Evolutionary conservation across 2,113 vertebrate species (phyloP).

Genomic region (Varanus salvator): DNA sequence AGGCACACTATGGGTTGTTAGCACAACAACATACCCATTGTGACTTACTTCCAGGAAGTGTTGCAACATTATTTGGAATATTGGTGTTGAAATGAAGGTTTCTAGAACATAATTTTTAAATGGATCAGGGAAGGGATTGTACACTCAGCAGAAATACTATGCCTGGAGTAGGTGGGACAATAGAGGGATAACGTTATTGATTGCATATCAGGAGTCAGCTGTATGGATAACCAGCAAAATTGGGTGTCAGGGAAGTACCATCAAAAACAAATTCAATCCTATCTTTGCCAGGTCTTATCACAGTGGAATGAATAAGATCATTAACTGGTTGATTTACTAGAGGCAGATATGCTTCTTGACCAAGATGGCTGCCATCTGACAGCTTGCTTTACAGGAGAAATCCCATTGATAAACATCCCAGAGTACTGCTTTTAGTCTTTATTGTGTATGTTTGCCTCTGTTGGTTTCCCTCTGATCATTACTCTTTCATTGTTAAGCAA

Average conservation of each 20-base stretch:
- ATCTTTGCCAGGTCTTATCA: accelerated
- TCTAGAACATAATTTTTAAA: neutral
- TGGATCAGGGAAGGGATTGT: neutral
- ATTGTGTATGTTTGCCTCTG: neutral
- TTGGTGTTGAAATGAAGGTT: neutral
- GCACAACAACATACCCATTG: no score
- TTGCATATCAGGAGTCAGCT: neutral
- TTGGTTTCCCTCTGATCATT: neutral
- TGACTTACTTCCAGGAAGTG: no score
- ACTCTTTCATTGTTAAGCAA: conserved; percentile 4
- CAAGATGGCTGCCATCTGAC: neutral
- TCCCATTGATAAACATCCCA: conserved; percentile 9
- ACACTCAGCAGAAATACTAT: neutral
- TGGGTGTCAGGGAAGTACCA: neutral
- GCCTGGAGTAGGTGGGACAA: no score
- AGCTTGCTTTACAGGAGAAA: conserved; percentile 33
- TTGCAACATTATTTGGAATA: neutral
- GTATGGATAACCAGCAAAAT: neutral
- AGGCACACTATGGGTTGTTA: no score
- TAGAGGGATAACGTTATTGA: neutral
- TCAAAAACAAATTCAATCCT: neutral
- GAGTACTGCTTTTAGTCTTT: neutral
- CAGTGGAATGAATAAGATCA: neutral
- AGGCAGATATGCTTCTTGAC: neutral
- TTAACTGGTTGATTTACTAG: neutral